Percentiles rank a stretch among this genome's conserved stretches.
These are phyloP conservation scores for Cosmia trapezina DNA, from an alignment of 2,888 invertebrate species.

Conservation along the genomic window DNA sequence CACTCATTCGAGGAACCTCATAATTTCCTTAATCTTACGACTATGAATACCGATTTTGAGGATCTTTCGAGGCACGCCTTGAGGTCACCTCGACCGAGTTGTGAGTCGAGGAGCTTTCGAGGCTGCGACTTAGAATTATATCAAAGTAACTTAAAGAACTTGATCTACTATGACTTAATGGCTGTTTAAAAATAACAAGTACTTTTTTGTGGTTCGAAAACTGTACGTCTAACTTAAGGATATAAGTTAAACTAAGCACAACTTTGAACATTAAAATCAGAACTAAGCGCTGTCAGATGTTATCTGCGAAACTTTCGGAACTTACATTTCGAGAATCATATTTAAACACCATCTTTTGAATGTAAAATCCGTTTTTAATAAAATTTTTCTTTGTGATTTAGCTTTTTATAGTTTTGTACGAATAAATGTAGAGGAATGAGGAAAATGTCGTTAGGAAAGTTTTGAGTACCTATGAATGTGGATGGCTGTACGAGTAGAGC, in stretches of 20 bases:
- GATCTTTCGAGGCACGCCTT: no score
- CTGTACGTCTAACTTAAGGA: not conserved
- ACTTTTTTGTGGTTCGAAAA: conserved; percentile 15
- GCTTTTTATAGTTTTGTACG: not conserved
- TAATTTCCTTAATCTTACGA: no score
- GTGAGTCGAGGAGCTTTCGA: no score
- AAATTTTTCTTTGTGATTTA: conserved; percentile 1
- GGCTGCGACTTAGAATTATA: no score
- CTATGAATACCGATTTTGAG: no score
- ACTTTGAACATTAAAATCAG: conserved; percentile 53
- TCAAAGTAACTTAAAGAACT: not conserved
- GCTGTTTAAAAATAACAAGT: conserved; percentile 8
- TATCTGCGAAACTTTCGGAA: conserved; percentile 42
- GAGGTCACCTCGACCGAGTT: no score
- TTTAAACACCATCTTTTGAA: conserved; percentile 32
- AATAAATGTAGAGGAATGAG: not conserved
- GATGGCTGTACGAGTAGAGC: no score
- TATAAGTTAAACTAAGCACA: conserved; percentile 32
- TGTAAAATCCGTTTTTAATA: conserved; percentile 13
- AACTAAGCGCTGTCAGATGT: conserved; percentile 50
- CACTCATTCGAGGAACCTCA: no score
- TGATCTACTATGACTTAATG: no score
- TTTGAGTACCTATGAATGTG: no score
- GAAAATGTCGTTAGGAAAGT: no score
- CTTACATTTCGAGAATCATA: conserved; percentile 33